A percentile compares a stretch with the other conserved stretches of the same genome.
Evolutionary conservation across 2,113 vertebrate species (phyloP).

Genomic region (Dipodomys stephensi): DNA sequence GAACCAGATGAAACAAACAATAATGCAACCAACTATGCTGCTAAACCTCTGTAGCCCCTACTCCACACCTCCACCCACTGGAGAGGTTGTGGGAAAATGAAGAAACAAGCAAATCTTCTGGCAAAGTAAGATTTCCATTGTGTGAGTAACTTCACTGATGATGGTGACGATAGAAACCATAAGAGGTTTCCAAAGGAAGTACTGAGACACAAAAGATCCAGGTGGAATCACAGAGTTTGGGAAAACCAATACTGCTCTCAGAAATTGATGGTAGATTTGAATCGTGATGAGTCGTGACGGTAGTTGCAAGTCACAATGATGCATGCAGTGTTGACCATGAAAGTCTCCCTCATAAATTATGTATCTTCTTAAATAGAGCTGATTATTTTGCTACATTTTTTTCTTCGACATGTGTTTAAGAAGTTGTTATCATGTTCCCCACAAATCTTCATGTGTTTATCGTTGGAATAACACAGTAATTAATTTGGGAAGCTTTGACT

Average conservation of each 20-base stretch:
- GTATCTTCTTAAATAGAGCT: not conserved
- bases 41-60: too few relatives aligned
- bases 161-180: not conserved
- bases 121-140: not conserved
- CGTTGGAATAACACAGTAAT: not conserved
- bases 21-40: too few relatives aligned
- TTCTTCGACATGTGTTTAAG: slow-evolving; percentile 7
- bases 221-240: not conserved
- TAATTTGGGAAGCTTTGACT: not conserved
- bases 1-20: too few relatives aligned
- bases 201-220: not conserved
- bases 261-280: not conserved
- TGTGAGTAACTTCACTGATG: not conserved
- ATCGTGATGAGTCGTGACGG: not conserved
- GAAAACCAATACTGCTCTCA: not conserved
- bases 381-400: slow-evolving; percentile 21
- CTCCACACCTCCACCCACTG: not conserved
- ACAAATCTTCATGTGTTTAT: not conserved
- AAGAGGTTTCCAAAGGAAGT: not conserved
- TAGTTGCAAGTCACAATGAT: not conserved
- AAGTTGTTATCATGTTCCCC: not conserved
- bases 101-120: not conserved
- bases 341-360: not conserved
- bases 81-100: not conserved
- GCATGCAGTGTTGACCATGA: not conserved